Conservation (phyloP, 92 coral and sea anemone species). For the Parazoanthus swiftii region DNA sequence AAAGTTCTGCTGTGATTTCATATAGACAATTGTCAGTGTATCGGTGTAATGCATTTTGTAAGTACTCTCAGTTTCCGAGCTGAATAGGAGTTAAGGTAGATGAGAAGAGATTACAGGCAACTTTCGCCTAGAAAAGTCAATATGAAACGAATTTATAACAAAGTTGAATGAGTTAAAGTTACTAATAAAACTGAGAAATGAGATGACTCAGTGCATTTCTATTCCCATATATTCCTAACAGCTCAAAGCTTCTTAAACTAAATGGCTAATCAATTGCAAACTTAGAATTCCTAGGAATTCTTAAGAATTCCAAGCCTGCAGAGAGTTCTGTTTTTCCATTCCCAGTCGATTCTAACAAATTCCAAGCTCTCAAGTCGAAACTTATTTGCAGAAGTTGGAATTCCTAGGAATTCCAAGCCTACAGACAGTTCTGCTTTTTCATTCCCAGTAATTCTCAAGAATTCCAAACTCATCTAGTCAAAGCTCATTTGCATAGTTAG, state of each 20-base stretch:
- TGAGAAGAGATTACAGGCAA: no score
- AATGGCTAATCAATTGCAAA: neutral
- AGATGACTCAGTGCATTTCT: slow-evolving; percentile 19
- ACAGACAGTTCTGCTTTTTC: neutral
- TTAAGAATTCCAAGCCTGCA: slow-evolving; percentile 14
- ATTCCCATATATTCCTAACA: slow-evolving; percentile 1
- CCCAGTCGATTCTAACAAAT: slow-evolving; percentile 17
- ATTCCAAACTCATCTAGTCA: slow-evolving; percentile 20
- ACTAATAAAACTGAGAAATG: slow-evolving; percentile 22
- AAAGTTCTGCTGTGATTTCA: slow-evolving; percentile 13
- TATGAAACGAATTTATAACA: no score
- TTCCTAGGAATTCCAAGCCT: slow-evolving; percentile 23
- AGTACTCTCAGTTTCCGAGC: slow-evolving; percentile 6
- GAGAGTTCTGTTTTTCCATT: slow-evolving; percentile 22
- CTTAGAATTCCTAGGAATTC: slow-evolving; percentile 6
- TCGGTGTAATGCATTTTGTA: slow-evolving; percentile 20
- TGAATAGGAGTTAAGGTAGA: neutral
- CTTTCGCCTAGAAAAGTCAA: no score
- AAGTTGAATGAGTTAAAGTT: neutral
- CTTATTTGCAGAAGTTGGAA: slow-evolving; percentile 16
- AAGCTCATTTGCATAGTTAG: slow-evolving; percentile 20
- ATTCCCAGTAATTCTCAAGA: slow-evolving; percentile 24
- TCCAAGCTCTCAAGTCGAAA: slow-evolving; percentile 19
- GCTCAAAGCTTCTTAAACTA: slow-evolving; percentile 7
- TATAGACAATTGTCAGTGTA: slow-evolving; percentile 27